Evolutionary conservation across 2,797 vertebrate genomes (phyloP).

Genomic region (Salmo trutta): DNA sequence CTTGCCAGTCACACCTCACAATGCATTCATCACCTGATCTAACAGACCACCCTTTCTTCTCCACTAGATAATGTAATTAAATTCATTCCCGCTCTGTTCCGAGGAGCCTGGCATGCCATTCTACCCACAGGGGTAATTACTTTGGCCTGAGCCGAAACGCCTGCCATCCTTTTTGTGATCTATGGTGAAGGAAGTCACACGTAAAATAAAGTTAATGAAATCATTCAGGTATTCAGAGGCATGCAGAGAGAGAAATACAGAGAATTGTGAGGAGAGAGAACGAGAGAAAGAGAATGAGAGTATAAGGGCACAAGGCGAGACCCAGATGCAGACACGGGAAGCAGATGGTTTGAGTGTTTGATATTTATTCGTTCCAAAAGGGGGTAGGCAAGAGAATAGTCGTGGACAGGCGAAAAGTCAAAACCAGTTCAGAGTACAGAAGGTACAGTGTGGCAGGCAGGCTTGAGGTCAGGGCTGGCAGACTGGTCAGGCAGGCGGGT

Average conservation of each 20-base stretch:
- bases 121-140: constrained; percentile 18
- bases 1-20: background rate
- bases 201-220: constrained; percentile 24
- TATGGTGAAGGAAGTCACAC: constrained; percentile 21
- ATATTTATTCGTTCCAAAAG: too few relatives aligned
- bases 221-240: constrained; percentile 10
- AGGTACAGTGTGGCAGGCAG: too few relatives aligned
- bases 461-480: too few relatives aligned
- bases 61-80: constrained; percentile 10
- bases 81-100: background rate
- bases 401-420: too few relatives aligned
- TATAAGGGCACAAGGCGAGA: background rate
- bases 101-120: background rate
- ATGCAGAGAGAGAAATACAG: background rate
- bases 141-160: background rate
- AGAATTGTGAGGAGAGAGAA: background rate
- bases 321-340: background rate
- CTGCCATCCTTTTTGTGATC: constrained; percentile 14
- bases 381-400: too few relatives aligned
- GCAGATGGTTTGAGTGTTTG: background rate
- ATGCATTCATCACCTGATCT: constrained; percentile 10
- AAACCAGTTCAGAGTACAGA: too few relatives aligned
- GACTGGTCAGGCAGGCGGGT: too few relatives aligned
- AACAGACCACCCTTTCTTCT: constrained; percentile 3
- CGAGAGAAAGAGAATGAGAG: background rate